Percentiles rank a stretch among this genome's conserved stretches.
phyloP scores from a whole-genome alignment of 2,113 vertebrate genomes.

The Pluvialis apricaria region DNA sequence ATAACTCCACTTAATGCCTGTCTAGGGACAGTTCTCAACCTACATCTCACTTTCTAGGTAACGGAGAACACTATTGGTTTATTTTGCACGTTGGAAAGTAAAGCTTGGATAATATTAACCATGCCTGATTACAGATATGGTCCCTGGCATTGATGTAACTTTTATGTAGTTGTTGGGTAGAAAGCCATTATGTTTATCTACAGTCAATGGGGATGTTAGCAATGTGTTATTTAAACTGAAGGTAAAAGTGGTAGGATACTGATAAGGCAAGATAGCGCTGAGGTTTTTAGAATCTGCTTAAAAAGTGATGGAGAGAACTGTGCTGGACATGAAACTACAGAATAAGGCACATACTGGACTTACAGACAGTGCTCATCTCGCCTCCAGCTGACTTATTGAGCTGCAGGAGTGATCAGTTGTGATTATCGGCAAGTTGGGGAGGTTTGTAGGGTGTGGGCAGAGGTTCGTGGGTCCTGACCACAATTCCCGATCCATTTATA shows the following conservation, averaged over 20 bases:
- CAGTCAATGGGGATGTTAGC: not conserved
- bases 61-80: not conserved
- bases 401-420: not conserved
- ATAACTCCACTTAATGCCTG: not conserved
- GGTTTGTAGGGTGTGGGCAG: not conserved
- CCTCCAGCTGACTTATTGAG: not conserved
- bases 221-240: not conserved
- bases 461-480: not conserved
- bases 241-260: not conserved
- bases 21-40: not conserved
- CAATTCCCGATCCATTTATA: not conserved
- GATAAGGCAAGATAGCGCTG: not conserved
- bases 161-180: not conserved
- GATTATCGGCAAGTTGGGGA: not conserved
- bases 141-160: not conserved
- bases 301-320: not conserved
- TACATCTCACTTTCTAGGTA: not conserved
- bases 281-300: not conserved
- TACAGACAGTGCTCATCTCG: rapidly evolving
- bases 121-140: not conserved
- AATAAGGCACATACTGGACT: not conserved
- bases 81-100: not conserved
- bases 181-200: not conserved
- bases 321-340: not conserved
- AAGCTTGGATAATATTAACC: not conserved